Percentiles rank a stretch among this genome's conserved stretches.
Conservation (phyloP, 1,140 invertebrate species). For the Diorhabda elongata region DNA sequence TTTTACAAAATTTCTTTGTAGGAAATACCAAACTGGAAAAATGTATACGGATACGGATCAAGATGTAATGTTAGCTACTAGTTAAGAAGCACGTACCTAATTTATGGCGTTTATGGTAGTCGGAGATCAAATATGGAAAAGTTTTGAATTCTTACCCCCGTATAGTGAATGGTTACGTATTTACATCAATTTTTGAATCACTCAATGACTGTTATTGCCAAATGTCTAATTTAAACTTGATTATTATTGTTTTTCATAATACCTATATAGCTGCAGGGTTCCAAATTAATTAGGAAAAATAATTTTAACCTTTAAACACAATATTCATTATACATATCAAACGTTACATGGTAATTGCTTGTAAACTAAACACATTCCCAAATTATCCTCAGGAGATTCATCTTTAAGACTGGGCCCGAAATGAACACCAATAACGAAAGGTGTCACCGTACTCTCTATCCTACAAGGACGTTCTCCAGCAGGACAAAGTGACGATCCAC, state of each 20-base stretch:
- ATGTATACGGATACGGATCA: too few relatives aligned
- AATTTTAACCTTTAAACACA: neutral
- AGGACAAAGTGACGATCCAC: constrained; percentile 66
- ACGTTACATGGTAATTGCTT: constrained; percentile 62
- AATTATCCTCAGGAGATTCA: constrained; percentile 70
- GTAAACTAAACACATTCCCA: constrained; percentile 72
- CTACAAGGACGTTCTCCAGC: constrained; percentile 56
- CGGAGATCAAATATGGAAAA: too few relatives aligned
- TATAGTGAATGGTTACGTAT: neutral
- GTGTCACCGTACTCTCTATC: constrained; percentile 70
- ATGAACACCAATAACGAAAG: constrained; percentile 72
- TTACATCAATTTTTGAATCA: neutral
- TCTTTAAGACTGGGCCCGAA: constrained; percentile 62
- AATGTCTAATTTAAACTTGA: neutral
- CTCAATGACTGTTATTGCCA: neutral
- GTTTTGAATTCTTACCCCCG: neutral
- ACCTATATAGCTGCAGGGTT: neutral
- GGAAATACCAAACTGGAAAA: too few relatives aligned
- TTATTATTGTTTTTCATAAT: neutral
- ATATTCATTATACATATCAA: neutral
- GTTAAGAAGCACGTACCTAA: too few relatives aligned
- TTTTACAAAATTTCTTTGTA: too few relatives aligned
- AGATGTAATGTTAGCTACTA: too few relatives aligned
- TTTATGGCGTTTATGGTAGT: too few relatives aligned
- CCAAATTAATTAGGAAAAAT: neutral